Conservation (phyloP, 2,888 invertebrate genomes). For the Scaptomyza tumidula region DNA sequence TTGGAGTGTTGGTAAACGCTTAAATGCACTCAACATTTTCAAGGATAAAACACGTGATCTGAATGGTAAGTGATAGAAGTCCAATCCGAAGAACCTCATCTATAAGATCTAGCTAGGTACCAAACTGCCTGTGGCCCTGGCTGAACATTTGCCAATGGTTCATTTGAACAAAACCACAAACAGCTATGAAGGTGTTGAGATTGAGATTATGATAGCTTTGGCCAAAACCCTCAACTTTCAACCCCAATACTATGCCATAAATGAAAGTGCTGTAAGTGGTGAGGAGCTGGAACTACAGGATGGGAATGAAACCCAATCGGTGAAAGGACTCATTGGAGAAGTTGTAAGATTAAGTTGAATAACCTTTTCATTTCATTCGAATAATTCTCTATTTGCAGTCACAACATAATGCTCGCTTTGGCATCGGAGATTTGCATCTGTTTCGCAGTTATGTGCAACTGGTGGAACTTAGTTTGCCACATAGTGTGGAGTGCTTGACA, state of each 20-base stretch:
- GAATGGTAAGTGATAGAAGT: conserved; percentile 59
- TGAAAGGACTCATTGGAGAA: conserved; percentile 89
- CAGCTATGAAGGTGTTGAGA: conserved; percentile 77
- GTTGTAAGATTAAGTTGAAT: conserved; percentile 84
- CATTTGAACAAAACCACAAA: conserved; percentile 38
- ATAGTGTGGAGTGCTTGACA: conserved; percentile 93
- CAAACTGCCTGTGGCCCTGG: conserved; percentile 67
- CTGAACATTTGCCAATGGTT: conserved; percentile 83
- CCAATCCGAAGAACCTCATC: not conserved
- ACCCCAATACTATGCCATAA: conserved; percentile 88
- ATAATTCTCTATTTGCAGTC: conserved; percentile 66
- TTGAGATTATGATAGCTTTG: conserved; percentile 86
- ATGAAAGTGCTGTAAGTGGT: conserved; percentile 86
- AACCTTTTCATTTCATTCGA: not conserved
- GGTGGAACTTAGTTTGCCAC: conserved; percentile 91
- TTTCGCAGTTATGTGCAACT: conserved; percentile 88
- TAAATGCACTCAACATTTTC: conserved; percentile 76
- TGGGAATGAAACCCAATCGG: conserved; percentile 87
- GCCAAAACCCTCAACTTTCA: conserved; percentile 90
- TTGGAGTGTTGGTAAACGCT: conserved; percentile 88
- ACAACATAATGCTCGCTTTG: conserved; percentile 88
- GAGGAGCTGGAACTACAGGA: conserved; percentile 58
- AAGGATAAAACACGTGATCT: conserved; percentile 82
- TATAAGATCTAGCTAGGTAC: conserved; percentile 65
- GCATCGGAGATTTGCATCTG: conserved; percentile 91